A percentile compares a stretch with the other conserved stretches of the same genome.
Conservation (phyloP, 2,113 vertebrate species). For the Equus quagga region DNA sequence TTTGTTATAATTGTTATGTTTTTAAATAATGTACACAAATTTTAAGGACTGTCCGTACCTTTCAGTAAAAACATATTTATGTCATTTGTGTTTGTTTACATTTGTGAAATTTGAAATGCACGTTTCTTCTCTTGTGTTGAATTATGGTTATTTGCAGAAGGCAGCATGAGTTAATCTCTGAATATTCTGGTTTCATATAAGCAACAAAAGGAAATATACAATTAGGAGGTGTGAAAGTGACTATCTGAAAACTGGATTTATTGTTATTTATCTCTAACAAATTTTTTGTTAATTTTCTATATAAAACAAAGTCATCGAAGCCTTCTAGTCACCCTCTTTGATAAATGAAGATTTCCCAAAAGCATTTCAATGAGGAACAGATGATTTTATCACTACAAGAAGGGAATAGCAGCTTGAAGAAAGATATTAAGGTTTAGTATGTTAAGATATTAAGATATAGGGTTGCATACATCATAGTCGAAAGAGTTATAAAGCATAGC, state of each 20-base stretch:
- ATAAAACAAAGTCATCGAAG: background rate
- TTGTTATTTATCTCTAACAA: background rate
- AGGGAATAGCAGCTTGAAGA: background rate
- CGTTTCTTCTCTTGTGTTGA: background rate
- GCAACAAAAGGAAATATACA: background rate
- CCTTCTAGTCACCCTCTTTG: background rate
- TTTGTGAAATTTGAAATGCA: background rate
- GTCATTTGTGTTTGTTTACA: background rate
- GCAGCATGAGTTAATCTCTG: background rate
- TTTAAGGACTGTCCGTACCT: background rate
- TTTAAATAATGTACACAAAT: background rate
- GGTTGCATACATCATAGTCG: background rate
- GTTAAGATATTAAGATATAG: background rate
- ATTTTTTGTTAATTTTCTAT: background rate
- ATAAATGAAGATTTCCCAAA: background rate
- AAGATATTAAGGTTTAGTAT: background rate
- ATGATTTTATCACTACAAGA: background rate
- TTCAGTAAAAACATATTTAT: background rate
- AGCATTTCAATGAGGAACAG: background rate
- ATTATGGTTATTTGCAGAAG: background rate
- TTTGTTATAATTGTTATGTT: background rate
- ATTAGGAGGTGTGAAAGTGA: background rate
- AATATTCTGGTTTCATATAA: background rate
- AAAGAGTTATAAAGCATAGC: background rate
- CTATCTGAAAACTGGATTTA: background rate